phyloP scores from a whole-genome alignment of 2,888 invertebrate genomes.

The Loripinus fragilis region DNA sequence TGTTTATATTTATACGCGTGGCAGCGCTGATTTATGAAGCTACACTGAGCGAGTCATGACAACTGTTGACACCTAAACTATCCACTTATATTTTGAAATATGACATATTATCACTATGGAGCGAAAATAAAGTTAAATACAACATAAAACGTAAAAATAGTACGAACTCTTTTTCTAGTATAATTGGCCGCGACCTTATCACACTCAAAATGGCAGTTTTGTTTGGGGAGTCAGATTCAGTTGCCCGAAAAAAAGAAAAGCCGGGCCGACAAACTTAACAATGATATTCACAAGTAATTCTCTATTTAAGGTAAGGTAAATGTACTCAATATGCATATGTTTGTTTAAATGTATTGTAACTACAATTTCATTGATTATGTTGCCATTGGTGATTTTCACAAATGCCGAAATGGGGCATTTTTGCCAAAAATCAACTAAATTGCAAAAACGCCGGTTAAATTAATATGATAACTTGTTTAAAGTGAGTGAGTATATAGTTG shows the following conservation, averaged over 20 bases:
- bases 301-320: not conserved
- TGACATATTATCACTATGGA: too few relatives aligned
- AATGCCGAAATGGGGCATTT: conserved; percentile 15
- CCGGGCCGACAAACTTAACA: conserved; percentile 1
- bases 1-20: not conserved
- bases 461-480: too few relatives aligned
- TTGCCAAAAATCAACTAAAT: not conserved
- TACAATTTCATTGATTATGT: not conserved
- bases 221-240: conserved; percentile 21
- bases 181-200: conserved; percentile 37
- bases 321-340: not conserved
- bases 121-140: too few relatives aligned
- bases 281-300: not conserved
- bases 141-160: too few relatives aligned
- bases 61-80: too few relatives aligned
- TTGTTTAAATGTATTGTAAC: not conserved
- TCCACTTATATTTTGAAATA: too few relatives aligned
- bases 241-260: not conserved
- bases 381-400: conserved; percentile 16
- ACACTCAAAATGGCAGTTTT: conserved; percentile 58
- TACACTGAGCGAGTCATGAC: too few relatives aligned
- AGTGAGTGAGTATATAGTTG: too few relatives aligned
- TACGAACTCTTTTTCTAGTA: conserved; percentile 1
- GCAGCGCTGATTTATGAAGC: not conserved
- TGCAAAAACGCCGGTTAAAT: not conserved